Base-by-base conservation (phyloP, 2,797 vertebrate genomes). In the Siniperca obscura region DNA sequence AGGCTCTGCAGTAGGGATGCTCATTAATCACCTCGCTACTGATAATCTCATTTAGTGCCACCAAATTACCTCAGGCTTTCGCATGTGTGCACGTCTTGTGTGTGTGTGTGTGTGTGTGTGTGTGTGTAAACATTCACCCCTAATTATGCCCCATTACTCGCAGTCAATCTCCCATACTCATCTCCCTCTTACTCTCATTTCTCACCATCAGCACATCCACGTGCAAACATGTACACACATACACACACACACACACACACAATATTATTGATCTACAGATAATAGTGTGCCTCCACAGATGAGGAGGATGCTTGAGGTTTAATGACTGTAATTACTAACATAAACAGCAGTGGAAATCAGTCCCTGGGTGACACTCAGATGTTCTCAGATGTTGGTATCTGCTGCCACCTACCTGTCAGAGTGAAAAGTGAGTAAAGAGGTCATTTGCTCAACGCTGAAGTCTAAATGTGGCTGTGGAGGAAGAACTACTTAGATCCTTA, bases 1-100 rank as follows among this genome's bases (percentile, higher is more conserved):
- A 86, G 70, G 62, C 87, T 87, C 89, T 90, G 91, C 91, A 89
- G 91, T 78, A 74, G 87, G 88, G 89, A 89, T 78, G 88, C 89
- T 92, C 89, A 92, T 92, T 94, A 94, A 94, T 93, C 92, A 92
- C 90, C 87, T 88, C 84, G 71, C 86, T 75, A 86, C 89, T 88
- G 89, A 93, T 94, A 89, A 93, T 94, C 90, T 92, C 91, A 90
- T 92, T 94, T 92, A 91, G 84, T 88, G 91, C 87, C 81, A 87
- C 91, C 86, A 91, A 92, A 92, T 94, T 87, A 93, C 91, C 90
- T 83, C 89, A 44, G 87, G 89, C 93, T 73, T 76, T 78, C 69
- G 79, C 82, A 65, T 61, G 80, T 61, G 82, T 74, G 82, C 22
- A 36, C 17, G 60, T 74, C 52, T 62, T 53, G 42, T 69, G 44